Percentiles rank a stretch among this genome's conserved stretches.
Evolutionary conservation across 2,113 vertebrate species (phyloP).

Genomic region (Melierax canorus): DNA sequence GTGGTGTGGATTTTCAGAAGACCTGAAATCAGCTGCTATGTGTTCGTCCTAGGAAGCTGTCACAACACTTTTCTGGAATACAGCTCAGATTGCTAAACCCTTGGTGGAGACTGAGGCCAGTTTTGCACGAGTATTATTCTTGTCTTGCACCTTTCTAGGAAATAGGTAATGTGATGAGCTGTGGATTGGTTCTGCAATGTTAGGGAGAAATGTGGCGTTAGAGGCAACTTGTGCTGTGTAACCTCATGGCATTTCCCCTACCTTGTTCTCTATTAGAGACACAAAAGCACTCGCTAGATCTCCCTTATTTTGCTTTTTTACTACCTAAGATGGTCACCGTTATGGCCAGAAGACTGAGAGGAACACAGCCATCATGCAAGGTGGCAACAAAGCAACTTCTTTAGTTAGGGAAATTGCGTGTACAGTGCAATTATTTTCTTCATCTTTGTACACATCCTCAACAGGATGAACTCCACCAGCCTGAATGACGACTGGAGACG

Average conservation of each 20-base stretch:
- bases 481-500: background rate
- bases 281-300: background rate
- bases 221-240: background rate
- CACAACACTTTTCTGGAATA: background rate
- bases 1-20: background rate
- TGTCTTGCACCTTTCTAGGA: background rate
- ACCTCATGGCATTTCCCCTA: background rate
- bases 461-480: background rate
- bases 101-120: background rate
- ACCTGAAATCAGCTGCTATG: background rate
- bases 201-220: background rate
- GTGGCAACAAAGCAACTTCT: background rate
- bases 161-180: background rate
- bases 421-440: background rate
- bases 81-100: background rate
- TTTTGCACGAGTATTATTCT: background rate
- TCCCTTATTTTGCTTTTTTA: background rate
- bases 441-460: background rate
- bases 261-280: background rate
- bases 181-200: background rate
- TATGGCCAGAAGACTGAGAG: background rate
- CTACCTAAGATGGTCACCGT: background rate
- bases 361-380: background rate
- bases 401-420: background rate
- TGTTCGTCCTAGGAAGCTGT: background rate